Evolutionary conservation across 2,888 invertebrate genomes (phyloP).

Genomic region (Standfussiana lucernea): DNA sequence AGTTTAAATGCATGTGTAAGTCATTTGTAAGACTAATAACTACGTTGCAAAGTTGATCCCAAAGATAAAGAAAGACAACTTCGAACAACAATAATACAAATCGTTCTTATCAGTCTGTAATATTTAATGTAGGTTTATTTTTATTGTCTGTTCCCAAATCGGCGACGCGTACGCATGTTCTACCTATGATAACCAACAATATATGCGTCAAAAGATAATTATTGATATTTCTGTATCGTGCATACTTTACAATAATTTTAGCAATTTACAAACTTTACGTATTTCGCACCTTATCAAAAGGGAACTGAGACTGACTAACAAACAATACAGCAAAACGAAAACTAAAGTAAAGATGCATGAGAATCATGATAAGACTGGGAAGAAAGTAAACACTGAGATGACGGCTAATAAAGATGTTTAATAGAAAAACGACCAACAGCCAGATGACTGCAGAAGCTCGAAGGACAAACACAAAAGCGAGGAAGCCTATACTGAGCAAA

Average conservation of each 20-base stretch:
- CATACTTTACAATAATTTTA: slow-evolving; percentile 5
- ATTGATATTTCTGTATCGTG: neutral
- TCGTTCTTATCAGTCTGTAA: slow-evolving; percentile 38
- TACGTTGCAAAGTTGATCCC: neutral
- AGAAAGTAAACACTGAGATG: neutral
- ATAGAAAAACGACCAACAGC: neutral
- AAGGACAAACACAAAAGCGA: neutral
- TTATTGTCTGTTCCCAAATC: slow-evolving; percentile 40
- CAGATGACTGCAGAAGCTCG: neutral
- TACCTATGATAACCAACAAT: slow-evolving; percentile 27
- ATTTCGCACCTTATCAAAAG: neutral
- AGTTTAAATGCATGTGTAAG: neutral
- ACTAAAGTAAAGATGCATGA: neutral
- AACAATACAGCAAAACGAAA: neutral
- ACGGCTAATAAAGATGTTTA: neutral
- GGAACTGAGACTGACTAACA: neutral
- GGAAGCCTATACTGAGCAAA: neutral
- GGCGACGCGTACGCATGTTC: slow-evolving; percentile 10
- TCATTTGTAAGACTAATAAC: neutral
- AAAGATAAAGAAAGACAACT: slow-evolving; percentile 31
- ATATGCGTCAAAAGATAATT: slow-evolving; percentile 23
- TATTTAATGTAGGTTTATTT: slow-evolving; percentile 43
- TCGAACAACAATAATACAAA: slow-evolving; percentile 25
- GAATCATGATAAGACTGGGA: neutral
- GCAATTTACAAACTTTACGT: neutral